These are phyloP conservation scores for Eidolon dupreanum DNA, from an alignment of 2,797 vertebrate species.

Conservation along the genomic window DNA sequence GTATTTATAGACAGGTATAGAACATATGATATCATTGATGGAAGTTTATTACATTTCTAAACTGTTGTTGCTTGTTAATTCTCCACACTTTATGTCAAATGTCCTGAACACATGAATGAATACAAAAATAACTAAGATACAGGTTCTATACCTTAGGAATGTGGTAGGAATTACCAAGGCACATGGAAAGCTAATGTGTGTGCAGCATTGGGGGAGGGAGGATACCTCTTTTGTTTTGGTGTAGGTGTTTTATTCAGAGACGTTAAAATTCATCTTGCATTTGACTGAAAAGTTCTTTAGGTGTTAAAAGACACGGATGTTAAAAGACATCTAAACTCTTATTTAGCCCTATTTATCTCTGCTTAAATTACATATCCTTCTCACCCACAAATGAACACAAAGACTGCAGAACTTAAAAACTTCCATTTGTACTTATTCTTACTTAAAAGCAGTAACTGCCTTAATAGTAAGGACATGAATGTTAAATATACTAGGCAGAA, in stretches of 20 bases:
- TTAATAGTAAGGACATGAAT: not conserved
- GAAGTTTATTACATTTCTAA: not conserved
- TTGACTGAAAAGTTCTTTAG: not conserved
- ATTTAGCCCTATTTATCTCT: not conserved
- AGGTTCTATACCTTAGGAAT: not conserved
- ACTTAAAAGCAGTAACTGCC: not conserved
- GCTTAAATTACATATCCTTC: not conserved
- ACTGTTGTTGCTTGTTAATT: not conserved
- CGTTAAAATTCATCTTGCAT: not conserved
- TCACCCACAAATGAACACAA: not conserved
- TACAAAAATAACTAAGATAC: conserved; percentile 14
- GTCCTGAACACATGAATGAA: not conserved
- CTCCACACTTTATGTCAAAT: not conserved
- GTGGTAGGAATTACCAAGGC: not conserved
- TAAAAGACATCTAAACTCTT: not conserved
- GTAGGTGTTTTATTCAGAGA: not conserved
- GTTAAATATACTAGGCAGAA: not conserved
- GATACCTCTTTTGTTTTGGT: not conserved
- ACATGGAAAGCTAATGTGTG: not conserved
- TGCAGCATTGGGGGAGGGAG: not conserved
- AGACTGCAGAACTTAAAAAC: not conserved
- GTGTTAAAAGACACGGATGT: not conserved
- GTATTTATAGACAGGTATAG: not conserved
- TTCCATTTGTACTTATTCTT: conserved; percentile 16
- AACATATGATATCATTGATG: not conserved